Evolutionary conservation across 2,113 vertebrate genomes (phyloP).

Genomic region (Raja brachyura): DNA sequence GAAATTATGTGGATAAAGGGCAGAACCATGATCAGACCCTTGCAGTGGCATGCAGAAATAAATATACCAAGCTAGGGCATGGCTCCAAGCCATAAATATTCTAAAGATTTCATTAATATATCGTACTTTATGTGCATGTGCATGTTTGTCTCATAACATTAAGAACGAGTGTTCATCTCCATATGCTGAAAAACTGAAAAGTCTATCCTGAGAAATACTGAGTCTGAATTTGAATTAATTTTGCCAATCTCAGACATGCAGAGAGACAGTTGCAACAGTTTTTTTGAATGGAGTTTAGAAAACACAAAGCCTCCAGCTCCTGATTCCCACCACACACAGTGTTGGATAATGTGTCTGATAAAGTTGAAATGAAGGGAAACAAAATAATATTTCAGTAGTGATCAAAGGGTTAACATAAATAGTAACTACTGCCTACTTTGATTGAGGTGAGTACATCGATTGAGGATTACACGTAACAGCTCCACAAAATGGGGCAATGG

Average conservation of each 20-base stretch:
- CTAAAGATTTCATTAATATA: too few relatives aligned
- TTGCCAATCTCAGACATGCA: neutral
- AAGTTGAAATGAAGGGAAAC: neutral
- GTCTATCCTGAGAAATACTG: too few relatives aligned
- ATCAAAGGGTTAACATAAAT: neutral
- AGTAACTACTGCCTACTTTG: neutral
- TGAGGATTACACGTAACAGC: neutral
- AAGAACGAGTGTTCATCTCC: too few relatives aligned
- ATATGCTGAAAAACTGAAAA: too few relatives aligned
- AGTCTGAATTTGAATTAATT: neutral
- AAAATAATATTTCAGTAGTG: neutral
- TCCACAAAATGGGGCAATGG: neutral
- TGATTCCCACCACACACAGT: neutral
- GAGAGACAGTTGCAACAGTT: neutral
- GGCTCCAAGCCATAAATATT: too few relatives aligned
- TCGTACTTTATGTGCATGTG: too few relatives aligned
- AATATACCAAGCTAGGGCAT: too few relatives aligned
- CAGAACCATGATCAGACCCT: neutral
- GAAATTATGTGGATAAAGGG: neutral
- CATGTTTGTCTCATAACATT: too few relatives aligned
- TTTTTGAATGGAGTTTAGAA: neutral
- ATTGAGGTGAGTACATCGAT: neutral
- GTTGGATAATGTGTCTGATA: neutral
- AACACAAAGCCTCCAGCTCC: neutral
- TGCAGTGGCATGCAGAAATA: too few relatives aligned